Evolutionary conservation across 2,113 vertebrate genomes (phyloP).

Genomic region (Muntiacus muntjak): DNA sequence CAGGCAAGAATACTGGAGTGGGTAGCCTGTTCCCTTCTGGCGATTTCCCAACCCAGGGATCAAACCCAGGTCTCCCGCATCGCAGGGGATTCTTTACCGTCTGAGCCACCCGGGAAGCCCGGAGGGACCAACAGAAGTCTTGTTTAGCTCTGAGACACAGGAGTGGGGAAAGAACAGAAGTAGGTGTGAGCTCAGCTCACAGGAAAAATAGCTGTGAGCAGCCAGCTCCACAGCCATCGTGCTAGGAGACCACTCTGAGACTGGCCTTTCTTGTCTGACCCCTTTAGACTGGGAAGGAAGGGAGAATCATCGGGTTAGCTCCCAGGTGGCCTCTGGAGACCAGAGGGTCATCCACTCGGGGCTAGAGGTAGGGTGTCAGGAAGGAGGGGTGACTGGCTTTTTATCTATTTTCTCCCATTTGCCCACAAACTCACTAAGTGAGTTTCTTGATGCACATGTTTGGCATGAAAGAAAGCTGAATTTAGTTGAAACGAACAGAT

Average conservation of each 20-base stretch:
- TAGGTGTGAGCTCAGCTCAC: not conserved
- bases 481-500: not conserved
- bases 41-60: not conserved
- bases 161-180: not conserved
- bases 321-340: not conserved
- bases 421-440: not conserved
- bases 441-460: not conserved
- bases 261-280: not conserved
- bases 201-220: not conserved
- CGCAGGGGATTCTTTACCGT: not conserved
- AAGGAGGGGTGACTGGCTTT: not conserved
- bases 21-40: not conserved
- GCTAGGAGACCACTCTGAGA: not conserved
- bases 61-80: not conserved
- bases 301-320: not conserved
- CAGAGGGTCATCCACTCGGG: not conserved
- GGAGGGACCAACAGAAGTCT: not conserved
- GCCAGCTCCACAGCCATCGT: not conserved
- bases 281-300: not conserved
- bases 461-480: not conserved
- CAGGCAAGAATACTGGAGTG: not conserved
- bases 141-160: not conserved
- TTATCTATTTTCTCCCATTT: not conserved
- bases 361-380: rapidly evolving
- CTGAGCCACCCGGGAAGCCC: not conserved